phyloP scores from a whole-genome alignment of 2,797 vertebrate species.

The Notolepis coatsorum region DNA sequence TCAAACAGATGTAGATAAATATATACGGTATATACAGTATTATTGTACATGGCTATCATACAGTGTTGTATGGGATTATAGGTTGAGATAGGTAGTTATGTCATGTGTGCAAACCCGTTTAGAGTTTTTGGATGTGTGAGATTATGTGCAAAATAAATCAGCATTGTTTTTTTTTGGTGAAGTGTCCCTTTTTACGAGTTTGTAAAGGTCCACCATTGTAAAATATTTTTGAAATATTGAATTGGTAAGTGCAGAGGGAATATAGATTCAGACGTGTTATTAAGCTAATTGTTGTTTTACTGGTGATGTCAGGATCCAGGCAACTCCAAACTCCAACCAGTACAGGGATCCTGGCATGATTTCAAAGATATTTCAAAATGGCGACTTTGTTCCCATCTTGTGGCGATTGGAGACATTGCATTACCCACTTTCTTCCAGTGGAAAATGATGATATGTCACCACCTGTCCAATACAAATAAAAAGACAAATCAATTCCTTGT shows the following conservation, averaged over 20 bases:
- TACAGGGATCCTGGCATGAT: background rate
- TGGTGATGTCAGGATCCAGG: background rate
- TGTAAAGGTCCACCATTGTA: background rate
- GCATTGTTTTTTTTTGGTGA: too few species aligned
- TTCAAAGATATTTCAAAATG: background rate
- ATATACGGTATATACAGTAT: too few species aligned
- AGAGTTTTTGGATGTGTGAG: too few species aligned
- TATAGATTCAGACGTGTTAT: background rate
- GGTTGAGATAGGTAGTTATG: too few species aligned
- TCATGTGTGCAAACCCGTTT: too few species aligned
- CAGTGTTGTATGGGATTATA: too few species aligned
- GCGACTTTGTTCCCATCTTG: constrained; percentile 55
- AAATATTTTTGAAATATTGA: background rate
- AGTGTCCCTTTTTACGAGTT: too few species aligned
- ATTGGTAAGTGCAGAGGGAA: background rate
- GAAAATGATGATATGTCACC: background rate
- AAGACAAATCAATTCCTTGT: background rate
- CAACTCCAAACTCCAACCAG: background rate
- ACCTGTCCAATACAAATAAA: background rate
- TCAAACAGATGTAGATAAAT: too few species aligned
- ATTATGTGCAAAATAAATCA: too few species aligned
- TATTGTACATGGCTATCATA: too few species aligned
- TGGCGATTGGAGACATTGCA: constrained; percentile 27
- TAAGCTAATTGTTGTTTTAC: constrained; percentile 1
- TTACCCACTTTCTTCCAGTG: background rate